Base-by-base conservation (phyloP, 2,797 vertebrate genomes). In the Enteromius treurensis region DNA sequence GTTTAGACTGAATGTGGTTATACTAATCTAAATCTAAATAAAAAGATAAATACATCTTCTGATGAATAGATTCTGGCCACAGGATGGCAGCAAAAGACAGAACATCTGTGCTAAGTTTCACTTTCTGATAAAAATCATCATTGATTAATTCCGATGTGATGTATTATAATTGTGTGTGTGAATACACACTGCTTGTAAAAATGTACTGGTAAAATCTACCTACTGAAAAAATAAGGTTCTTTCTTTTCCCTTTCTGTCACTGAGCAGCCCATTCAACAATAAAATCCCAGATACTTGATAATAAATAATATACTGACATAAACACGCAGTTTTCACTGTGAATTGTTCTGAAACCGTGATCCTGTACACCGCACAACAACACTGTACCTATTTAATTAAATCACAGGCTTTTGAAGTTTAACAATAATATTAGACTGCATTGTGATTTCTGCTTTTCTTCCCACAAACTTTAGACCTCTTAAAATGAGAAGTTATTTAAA, bases 61-160 rank as follows among this genome's bases (percentile, higher is more conserved):
- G n/a, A 32, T 19, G 67, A 29, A 40, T 2, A 1, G 21, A 60
- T 58, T 84, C 58, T 0, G 0, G 11, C 90, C 94, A 94, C 85
- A 78, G 91, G 94, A 90, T 89, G 93, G 93, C 88, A 87, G 81
- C 80, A 91, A 0, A 90, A 77, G 15, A 86, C 84, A 85, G 6
- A 5, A 45, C 60, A 84, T n/a, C 17, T 45, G 17, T 26, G 29
- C n/a, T 40, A 10, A 6, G 8, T 17, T 5, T 40, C 8, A 82
- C 3, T 13, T 34, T 51, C 3, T 9, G 1, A 65, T 4, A 45
- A 26, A 32, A 32, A 45, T 64, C 3, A 26, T 26, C 74, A 13
- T 19, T 32, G 3, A 34, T 51, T 62, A 3, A 62, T 60, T 26
- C 55, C 26, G 15, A 71, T 49, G 42, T 10, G 11, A 70, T 51